These are phyloP conservation scores for Orchesellides sinensis DNA, from an alignment of 2,888 invertebrate species.

Conservation along the genomic window DNA sequence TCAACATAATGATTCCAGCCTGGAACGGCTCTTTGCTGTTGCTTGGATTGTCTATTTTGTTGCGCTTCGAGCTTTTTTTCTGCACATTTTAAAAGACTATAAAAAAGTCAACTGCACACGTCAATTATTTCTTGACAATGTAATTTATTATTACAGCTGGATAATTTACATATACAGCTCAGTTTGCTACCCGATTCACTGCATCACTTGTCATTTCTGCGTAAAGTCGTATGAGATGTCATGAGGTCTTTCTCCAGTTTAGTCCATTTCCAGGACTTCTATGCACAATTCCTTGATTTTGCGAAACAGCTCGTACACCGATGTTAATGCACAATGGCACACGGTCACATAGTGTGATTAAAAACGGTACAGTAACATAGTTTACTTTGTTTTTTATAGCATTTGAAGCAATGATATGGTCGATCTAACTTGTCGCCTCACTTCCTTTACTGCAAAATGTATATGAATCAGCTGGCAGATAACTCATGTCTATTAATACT, in stretches of 20 bases:
- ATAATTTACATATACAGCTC: too few relatives aligned
- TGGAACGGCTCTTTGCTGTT: background rate
- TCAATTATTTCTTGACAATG: background rate
- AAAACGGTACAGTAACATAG: background rate
- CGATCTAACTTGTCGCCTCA: background rate
- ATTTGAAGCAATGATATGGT: slow-evolving; percentile 7
- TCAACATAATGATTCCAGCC: slow-evolving; percentile 1
- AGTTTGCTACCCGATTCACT: too few relatives aligned
- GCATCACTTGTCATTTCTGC: too few relatives aligned
- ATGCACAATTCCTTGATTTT: too few relatives aligned
- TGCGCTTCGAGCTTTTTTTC: background rate
- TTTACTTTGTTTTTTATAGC: background rate
- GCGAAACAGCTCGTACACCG: too few relatives aligned
- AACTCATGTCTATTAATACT: background rate
- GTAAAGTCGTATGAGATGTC: too few relatives aligned
- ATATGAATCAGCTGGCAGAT: background rate
- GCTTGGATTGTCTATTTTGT: background rate
- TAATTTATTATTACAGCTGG: too few relatives aligned
- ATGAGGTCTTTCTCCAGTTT: background rate
- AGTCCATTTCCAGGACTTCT: too few relatives aligned
- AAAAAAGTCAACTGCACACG: background rate
- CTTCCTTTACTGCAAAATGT: slow-evolving; percentile 1
- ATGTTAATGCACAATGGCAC: background rate
- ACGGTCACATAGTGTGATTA: slow-evolving; percentile 24
- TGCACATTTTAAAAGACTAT: too few relatives aligned